Percentiles rank a stretch among this genome's conserved stretches.
Evolutionary conservation across 2,888 invertebrate species (phyloP).

Genomic region (Lasioglossum oenotherae): DNA sequence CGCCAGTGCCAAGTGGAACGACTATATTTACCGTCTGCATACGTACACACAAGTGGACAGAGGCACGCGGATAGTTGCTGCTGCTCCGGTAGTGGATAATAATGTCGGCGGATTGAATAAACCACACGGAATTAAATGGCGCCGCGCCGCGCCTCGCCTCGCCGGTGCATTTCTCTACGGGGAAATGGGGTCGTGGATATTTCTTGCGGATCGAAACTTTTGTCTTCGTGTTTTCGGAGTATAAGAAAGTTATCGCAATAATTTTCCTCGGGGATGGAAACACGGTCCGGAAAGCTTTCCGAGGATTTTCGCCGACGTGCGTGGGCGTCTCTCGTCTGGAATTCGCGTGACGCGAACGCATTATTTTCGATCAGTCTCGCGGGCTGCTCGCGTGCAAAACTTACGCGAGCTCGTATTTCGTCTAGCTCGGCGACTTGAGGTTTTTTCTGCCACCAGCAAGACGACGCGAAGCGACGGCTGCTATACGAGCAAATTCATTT

Average conservation of each 20-base stretch:
- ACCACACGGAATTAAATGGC: slow-evolving; percentile 29
- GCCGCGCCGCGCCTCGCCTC: not conserved
- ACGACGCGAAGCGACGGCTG: not conserved
- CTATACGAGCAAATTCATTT: not conserved
- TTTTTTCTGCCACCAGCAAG: not conserved
- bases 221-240: too few relatives aligned
- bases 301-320: not conserved
- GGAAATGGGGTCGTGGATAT: slow-evolving; percentile 37
- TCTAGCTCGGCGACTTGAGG: not conserved
- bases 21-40: slow-evolving; percentile 71
- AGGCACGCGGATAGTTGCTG: slow-evolving; percentile 2
- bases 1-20: slow-evolving; percentile 75
- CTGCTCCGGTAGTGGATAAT: slow-evolving; percentile 13
- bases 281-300: not conserved
- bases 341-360: slow-evolving; percentile 26
- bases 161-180: slow-evolving; percentile 3
- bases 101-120: slow-evolving; percentile 49
- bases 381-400: slow-evolving; percentile 20
- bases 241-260: too few relatives aligned
- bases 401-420: slow-evolving; percentile 5
- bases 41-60: not conserved
- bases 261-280: not conserved
- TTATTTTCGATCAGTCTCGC: slow-evolving; percentile 22
- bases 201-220: not conserved
- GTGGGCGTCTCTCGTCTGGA: slow-evolving; percentile 28